Evolutionary conservation across 2,797 vertebrate species (phyloP), one percentile per base, ranked within the genome.

Genomic region (Chaetophractus vellerosus): DNA sequence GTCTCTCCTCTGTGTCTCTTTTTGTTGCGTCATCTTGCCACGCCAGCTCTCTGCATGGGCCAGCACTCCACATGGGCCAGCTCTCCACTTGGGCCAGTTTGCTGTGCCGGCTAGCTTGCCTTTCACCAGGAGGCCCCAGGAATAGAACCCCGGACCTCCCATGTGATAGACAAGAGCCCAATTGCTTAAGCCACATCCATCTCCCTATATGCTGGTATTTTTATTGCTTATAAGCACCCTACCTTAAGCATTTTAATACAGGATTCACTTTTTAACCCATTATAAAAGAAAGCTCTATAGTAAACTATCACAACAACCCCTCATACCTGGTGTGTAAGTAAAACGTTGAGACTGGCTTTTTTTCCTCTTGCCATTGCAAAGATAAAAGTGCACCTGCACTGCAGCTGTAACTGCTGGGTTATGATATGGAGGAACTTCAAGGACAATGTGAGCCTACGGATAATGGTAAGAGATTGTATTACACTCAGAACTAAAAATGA

Each of bases 281-380:
- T 88, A 97, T 41, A 41, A 96, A 95, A 91, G 4, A 89, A 95
- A 92, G 48, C 8, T 88, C 52, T 90, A 64, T 45, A 57, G 57
- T 72, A 86, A 91, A 80, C 38, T 85, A 66, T 82, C 69, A 96
- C 19, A 83, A 76, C 75, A 89, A 69, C 38, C 91, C 94, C 82
- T 79, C 89, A 59, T 99, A 99, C 99, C 99, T 99, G 99, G 99
- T 98, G 99, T 99, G 71, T 99, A 99, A 92, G 99, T 99, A 98
- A 99, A 99, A 97, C 99, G 99, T 84, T 99, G 99, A 83, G 99
- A 99, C 97, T 99, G 99, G 98, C 99, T 99, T 98, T 99, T 99
- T 99, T 99, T 99, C 98, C 99, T 98, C 98, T 99, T 99, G 96
- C 99, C 99, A 96, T 99, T 99, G 98, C 99, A 99, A 97, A 99